These are phyloP conservation scores for Spongilla lacustris DNA, from an alignment of 37 sponge, comb jelly and placozoan species.

Conservation along the genomic window DNA sequence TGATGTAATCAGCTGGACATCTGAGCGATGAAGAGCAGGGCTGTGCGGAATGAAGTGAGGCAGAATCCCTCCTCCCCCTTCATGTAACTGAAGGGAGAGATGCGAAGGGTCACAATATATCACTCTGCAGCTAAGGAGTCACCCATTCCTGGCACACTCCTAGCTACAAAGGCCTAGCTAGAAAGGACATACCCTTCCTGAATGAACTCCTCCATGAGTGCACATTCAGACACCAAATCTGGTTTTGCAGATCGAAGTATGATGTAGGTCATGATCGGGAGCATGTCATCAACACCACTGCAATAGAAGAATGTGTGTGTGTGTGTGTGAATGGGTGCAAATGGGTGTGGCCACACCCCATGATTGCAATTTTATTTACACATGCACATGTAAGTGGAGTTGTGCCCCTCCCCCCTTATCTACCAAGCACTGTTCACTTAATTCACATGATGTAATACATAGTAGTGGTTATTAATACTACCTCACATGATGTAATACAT, in stretches of 20 bases:
- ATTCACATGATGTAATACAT: too few species aligned
- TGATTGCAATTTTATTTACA: too few species aligned
- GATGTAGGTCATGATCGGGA: constrained; percentile 86
- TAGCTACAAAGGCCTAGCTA: not conserved
- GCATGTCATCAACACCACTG: constrained; percentile 92
- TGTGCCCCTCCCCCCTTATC: too few species aligned
- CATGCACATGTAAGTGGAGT: too few species aligned
- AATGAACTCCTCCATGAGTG: constrained; percentile 86
- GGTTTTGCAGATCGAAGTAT: constrained; percentile 72
- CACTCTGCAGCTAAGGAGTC: too few species aligned
- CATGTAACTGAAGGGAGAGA: constrained; percentile 49
- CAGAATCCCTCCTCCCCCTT: constrained; percentile 95
- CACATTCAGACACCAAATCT: constrained; percentile 80
- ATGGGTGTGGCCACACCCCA: too few species aligned
- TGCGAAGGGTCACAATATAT: too few species aligned
- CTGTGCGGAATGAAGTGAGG: constrained; percentile 89
- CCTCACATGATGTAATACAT: too few species aligned
- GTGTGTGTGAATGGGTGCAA: too few species aligned
- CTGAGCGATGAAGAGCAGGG: constrained; percentile 47
- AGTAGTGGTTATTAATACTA: too few species aligned
- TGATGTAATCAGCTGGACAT: constrained; percentile 43
- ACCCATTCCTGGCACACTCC: too few species aligned
- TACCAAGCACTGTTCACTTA: too few species aligned
- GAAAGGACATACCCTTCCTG: constrained; percentile 70
- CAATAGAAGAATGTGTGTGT: not conserved